A percentile compares a stretch with the other conserved stretches of the same genome.
Conservation (phyloP, 2,797 vertebrate species). For the Rhabdophis nuchalis region DNA sequence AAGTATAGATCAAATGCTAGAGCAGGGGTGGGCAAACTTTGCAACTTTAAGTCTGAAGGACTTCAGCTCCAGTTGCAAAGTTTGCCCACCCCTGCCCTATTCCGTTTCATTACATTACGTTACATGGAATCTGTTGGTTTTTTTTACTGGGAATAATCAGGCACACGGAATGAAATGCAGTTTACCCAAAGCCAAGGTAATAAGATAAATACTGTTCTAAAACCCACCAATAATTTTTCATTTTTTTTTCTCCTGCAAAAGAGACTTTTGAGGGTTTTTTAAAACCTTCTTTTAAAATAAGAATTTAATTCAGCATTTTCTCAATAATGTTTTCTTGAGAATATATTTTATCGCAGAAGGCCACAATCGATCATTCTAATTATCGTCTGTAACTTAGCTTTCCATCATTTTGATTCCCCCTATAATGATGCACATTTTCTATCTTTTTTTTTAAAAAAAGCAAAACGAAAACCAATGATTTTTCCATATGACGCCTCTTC, state of each 20-base stretch:
- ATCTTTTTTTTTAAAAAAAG: neutral
- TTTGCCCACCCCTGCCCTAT: no score
- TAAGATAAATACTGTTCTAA: neutral
- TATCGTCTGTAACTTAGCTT: neutral
- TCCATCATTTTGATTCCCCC: neutral
- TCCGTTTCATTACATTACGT: no score
- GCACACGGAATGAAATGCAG: neutral
- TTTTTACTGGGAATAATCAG: neutral
- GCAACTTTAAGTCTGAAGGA: no score
- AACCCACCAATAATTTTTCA: neutral
- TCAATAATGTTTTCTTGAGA: neutral
- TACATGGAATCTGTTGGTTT: neutral
- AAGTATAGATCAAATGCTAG: neutral
- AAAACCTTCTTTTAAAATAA: neutral
- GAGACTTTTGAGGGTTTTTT: neutral
- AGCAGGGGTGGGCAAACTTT: no score
- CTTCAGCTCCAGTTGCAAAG: no score
- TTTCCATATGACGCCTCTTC: neutral
- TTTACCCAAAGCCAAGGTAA: neutral
- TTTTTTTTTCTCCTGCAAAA: neutral
- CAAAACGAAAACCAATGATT: neutral
- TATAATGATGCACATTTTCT: neutral
- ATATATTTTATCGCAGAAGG: neutral
- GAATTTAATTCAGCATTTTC: neutral
- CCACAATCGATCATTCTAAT: neutral